Base-by-base conservation (phyloP, 2,113 vertebrate species). In the Aegithalos caudatus region DNA sequence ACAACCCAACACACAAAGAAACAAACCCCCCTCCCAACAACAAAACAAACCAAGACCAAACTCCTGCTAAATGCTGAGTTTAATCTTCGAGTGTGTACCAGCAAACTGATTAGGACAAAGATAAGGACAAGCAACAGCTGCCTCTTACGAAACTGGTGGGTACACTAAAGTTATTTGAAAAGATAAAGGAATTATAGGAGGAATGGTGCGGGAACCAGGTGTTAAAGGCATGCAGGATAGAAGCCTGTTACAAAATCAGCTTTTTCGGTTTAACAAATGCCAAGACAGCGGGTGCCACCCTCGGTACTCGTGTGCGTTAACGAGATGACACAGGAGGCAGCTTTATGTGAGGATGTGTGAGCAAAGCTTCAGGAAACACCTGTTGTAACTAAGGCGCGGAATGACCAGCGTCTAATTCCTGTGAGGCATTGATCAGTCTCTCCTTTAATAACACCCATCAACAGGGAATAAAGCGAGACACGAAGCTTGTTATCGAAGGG, bases 401-500 rank as follows among this genome's bases (percentile, higher is more conserved):
- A 33, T 1, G 37, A 53, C 24, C 5, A 12, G 51, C 35, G 33
- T 7, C 67, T 18, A 27, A 18, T 5, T 47, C 38, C n/a, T 58
- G 40, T 7, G 40, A 47, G 48, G 10, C 47, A 24, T 1, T 16
- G 69, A 64, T 24, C 48, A 15, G 5, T 6, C 14, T 7, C 21
- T n/a, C 38, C 40, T 48, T 54, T 44, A 65, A 15, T 28, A 38
- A 77, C 0, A 42, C 10, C 35, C 33, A 50, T 38, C 47, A 33
- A 2, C 0, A 10, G 11, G 7, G 29, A 58, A 3, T 12, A 38
- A 33, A 67, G 10, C 1, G 6, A 58, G 27, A 38, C 1, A 2
- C 2, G 16, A 24, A 37, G 24, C 11, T 25, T 12, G 18, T 64
- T 31, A 23, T 10, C 12, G 37, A 9, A 31, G 28, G 28, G 20